Base-by-base conservation (phyloP, 2,113 vertebrate genomes). In the Triplophysa tibetana region DNA sequence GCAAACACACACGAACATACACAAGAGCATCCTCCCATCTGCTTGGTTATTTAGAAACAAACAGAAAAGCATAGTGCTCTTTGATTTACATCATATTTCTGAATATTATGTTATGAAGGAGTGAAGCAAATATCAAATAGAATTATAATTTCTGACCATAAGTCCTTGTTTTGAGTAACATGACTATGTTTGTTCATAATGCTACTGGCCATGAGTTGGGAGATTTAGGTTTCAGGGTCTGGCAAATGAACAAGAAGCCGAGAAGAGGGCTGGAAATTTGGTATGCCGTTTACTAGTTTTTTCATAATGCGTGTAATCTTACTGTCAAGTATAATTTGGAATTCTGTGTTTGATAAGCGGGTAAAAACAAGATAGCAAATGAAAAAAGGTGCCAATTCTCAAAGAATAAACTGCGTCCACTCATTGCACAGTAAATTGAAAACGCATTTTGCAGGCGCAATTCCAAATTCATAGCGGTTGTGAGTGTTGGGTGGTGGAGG, bases 91-190 rank as follows among this genome's bases (percentile, higher is more conserved):
- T 80, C 33, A 66, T 67, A 43, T 50, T 33, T 69, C 70, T 73
- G 14, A 73, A 41, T 62, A 67, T 67, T 29, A 61, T 60, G 58
- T 38, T 38, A 38, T 7, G 7, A 38, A 38, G 6, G 5, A 58
- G n/a, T 9, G 45, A 70, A 63, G 12, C 56, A 74, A 66, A 70
- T 38, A 65, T 69, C 19, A 80, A 79, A 45, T 45, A 56, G 33
- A 78, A 65, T 65, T 56, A 76, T 50, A 75, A 75, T 81, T 74
- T 66, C 54, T 61, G 52, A 48, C 41, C 54, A 10, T 81, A 75
- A 75, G 41, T 48, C 79, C 62, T 67, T 81, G 79, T 81, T 81
- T 80, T 81, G 79, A 56, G 64, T 81, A 67, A 67, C 52, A 65
- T 69, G 50, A 66, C 48, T 58, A 14, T 50, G 52, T 26, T 75